phyloP scores from a whole-genome alignment of 1,140 invertebrate species.

The Eurosta solidaginis region DNA sequence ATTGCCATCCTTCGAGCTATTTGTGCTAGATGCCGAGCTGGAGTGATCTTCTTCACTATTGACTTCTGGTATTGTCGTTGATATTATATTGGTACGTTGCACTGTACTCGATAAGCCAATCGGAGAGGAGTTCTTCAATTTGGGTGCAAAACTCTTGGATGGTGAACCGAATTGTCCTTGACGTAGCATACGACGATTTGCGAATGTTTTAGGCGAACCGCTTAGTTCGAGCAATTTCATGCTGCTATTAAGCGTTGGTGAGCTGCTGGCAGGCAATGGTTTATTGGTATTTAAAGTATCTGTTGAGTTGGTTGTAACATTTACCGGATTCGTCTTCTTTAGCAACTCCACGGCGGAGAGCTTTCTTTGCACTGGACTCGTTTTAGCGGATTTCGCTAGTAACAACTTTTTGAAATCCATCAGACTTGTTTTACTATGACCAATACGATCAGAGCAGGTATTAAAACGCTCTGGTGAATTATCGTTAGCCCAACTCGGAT shows the following conservation, averaged over 20 bases:
- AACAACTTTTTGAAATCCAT: slow-evolving; percentile 83
- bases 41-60: slow-evolving; percentile 71
- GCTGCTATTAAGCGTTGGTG: slow-evolving; percentile 53
- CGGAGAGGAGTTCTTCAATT: slow-evolving; percentile 72
- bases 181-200: slow-evolving; percentile 65
- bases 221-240: slow-evolving; percentile 65
- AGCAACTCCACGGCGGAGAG: slow-evolving; percentile 82
- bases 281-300: neutral
- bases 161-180: slow-evolving; percentile 63
- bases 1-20: slow-evolving; percentile 41
- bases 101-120: slow-evolving; percentile 63
- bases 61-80: slow-evolving; percentile 83
- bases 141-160: slow-evolving; percentile 65
- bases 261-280: neutral
- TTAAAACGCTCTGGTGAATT: slow-evolving; percentile 64
- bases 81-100: slow-evolving; percentile 78
- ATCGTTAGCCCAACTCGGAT: slow-evolving; percentile 45
- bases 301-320: neutral
- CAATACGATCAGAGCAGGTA: slow-evolving; percentile 65
- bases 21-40: slow-evolving; percentile 41
- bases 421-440: slow-evolving; percentile 70
- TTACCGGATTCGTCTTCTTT: slow-evolving; percentile 63
- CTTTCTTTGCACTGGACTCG: slow-evolving; percentile 63
- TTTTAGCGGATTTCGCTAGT: slow-evolving; percentile 64
- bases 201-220: slow-evolving; percentile 69